A percentile compares a stretch with the other conserved stretches of the same genome.
Conservation (phyloP, 2,888 invertebrate genomes). For the Thalpophila matura region DNA sequence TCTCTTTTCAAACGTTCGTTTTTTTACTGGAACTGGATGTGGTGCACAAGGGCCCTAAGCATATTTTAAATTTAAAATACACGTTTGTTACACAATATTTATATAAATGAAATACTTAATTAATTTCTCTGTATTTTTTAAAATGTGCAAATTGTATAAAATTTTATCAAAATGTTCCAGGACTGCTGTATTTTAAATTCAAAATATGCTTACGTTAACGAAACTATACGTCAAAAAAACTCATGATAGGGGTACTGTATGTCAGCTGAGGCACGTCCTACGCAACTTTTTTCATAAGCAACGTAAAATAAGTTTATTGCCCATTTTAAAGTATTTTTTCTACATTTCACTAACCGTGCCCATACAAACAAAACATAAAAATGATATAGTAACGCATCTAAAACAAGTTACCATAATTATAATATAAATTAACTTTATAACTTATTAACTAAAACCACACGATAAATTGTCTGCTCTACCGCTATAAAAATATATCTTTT, state of each 20-base stretch:
- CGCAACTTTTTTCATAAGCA: neutral
- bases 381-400: conserved; percentile 22
- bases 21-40: too few species aligned
- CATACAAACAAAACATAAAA: conserved; percentile 30
- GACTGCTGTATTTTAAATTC: too few species aligned
- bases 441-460: conserved; percentile 70
- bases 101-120: too few species aligned
- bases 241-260: too few species aligned
- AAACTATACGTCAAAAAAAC: too few species aligned
- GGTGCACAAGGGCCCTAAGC: too few species aligned
- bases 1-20: neutral
- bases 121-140: too few species aligned
- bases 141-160: too few species aligned
- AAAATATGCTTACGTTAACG: too few species aligned
- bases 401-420: conserved; percentile 50
- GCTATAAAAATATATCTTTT: conserved; percentile 71
- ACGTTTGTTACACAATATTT: too few species aligned
- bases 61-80: too few species aligned
- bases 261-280: neutral
- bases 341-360: conserved; percentile 3
- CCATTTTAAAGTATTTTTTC: conserved; percentile 21
- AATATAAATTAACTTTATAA: conserved; percentile 66
- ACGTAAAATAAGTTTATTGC: conserved; percentile 13
- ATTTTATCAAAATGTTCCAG: too few species aligned
- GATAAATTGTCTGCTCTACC: conserved; percentile 71